These are phyloP conservation scores for Pseudopipra pipra DNA, from an alignment of 2,113 vertebrate species.

Conservation along the genomic window DNA sequence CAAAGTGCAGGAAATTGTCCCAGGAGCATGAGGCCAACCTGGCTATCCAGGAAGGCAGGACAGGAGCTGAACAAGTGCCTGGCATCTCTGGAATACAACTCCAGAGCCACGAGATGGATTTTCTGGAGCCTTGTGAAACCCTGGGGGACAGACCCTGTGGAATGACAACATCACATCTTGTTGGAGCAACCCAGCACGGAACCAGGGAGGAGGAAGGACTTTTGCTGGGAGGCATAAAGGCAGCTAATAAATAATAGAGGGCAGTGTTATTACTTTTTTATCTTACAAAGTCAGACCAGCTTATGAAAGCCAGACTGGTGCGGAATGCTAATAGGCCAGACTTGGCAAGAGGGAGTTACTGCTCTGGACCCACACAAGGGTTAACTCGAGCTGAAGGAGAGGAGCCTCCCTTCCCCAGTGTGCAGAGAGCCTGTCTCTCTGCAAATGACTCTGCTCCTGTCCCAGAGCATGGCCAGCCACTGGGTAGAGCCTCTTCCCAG, in stretches of 20 bases:
- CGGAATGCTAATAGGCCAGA: slow-evolving; percentile 58
- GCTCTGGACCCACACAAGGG: slow-evolving; percentile 12
- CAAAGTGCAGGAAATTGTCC: accelerated
- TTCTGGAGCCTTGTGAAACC: background rate
- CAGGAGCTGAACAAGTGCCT: background rate
- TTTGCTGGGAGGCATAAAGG: slow-evolving; percentile 26
- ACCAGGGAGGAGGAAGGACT: background rate
- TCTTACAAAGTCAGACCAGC: slow-evolving; percentile 65
- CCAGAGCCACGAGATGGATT: background rate
- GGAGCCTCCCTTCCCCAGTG: background rate
- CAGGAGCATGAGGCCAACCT: background rate
- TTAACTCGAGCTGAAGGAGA: background rate
- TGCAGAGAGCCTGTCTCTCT: background rate
- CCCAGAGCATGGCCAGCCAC: accelerated
- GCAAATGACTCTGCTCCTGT: background rate
- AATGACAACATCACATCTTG: background rate
- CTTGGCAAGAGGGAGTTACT: slow-evolving; percentile 28
- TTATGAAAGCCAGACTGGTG: slow-evolving; percentile 57
- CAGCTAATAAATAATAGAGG: slow-evolving; percentile 64
- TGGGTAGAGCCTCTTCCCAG: background rate
- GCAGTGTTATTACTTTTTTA: slow-evolving; percentile 70
- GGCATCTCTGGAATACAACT: background rate
- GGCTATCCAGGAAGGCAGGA: background rate
- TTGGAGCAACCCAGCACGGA: background rate
- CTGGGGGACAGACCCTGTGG: background rate